These are phyloP conservation scores for Siniperca knerii DNA, from an alignment of 2,113 vertebrate genomes.

Conservation along the genomic window DNA sequence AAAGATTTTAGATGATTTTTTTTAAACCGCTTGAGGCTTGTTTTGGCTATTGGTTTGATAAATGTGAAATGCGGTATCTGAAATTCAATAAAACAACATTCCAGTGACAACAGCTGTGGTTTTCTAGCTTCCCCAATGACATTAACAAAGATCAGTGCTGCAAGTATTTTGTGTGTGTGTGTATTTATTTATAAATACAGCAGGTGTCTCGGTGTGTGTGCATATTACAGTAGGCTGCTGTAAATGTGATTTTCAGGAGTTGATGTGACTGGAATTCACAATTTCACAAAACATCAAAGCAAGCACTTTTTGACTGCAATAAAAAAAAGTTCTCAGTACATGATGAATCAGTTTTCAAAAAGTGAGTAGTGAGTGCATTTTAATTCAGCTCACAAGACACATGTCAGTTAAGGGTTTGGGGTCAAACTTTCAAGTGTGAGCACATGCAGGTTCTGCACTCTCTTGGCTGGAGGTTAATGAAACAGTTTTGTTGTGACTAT, in stretches of 20 bases:
- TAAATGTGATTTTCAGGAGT: background rate
- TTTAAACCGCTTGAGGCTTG: background rate
- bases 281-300: background rate
- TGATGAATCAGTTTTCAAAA: background rate
- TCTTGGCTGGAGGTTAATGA: background rate
- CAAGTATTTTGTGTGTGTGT: background rate
- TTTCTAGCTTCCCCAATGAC: conserved; percentile 18
- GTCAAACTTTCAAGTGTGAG: background rate
- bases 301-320: background rate
- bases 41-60: conserved; percentile 11
- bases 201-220: background rate
- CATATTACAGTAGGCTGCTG: background rate
- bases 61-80: conserved; percentile 25
- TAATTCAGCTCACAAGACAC: background rate
- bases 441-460: background rate
- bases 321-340: background rate
- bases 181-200: background rate
- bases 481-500: conserved; percentile 54
- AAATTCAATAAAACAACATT: conserved; percentile 62
- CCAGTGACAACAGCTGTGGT: conserved; percentile 14
- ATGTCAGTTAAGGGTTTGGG: background rate
- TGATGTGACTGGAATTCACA: background rate
- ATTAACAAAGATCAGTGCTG: background rate
- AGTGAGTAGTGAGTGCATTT: background rate
- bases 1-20: background rate